These are phyloP conservation scores for Pheosia tremula DNA, from an alignment of 2,888 invertebrate genomes.

Conservation along the genomic window DNA sequence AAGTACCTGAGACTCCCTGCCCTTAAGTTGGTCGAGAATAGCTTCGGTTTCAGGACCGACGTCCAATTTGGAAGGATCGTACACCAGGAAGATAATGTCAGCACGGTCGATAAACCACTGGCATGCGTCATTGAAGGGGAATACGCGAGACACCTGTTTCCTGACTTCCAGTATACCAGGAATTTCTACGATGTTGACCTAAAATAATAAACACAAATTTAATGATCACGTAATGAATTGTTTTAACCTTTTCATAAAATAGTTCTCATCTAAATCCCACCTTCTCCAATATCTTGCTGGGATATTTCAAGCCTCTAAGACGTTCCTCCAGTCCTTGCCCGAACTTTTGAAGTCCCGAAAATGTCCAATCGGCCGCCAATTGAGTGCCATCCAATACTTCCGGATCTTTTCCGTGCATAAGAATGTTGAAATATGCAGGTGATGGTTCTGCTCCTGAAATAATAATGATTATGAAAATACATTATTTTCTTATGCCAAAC, in stretches of 20 bases:
- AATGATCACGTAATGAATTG: neutral
- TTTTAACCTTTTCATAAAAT: constrained; percentile 1
- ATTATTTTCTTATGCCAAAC: neutral
- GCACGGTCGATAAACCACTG: constrained; percentile 99
- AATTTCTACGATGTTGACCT: constrained; percentile 97
- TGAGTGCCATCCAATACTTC: constrained; percentile 96
- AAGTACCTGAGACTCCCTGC: constrained; percentile 93
- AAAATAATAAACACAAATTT: constrained; percentile 12
- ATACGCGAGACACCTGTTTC: constrained; percentile 95
- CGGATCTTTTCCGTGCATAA: constrained; percentile 94
- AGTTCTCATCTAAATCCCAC: constrained; percentile 68
- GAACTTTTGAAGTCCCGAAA: constrained; percentile 97
- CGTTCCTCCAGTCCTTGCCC: constrained; percentile 97
- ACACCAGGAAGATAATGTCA: constrained; percentile 97
- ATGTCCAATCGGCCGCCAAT: constrained; percentile 97
- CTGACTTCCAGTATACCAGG: constrained; percentile 97
- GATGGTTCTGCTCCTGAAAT: constrained; percentile 96
- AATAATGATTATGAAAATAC: neutral
- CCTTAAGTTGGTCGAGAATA: constrained; percentile 96
- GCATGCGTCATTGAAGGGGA: constrained; percentile 97
- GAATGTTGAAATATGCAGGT: constrained; percentile 95
- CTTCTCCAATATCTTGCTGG: constrained; percentile 94
- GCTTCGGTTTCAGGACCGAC: constrained; percentile 98
- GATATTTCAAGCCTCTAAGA: constrained; percentile 91
- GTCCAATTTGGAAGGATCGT: constrained; percentile 97